Conservation (phyloP, 2,113 vertebrate species). For the Dermatemys mawii region DNA sequence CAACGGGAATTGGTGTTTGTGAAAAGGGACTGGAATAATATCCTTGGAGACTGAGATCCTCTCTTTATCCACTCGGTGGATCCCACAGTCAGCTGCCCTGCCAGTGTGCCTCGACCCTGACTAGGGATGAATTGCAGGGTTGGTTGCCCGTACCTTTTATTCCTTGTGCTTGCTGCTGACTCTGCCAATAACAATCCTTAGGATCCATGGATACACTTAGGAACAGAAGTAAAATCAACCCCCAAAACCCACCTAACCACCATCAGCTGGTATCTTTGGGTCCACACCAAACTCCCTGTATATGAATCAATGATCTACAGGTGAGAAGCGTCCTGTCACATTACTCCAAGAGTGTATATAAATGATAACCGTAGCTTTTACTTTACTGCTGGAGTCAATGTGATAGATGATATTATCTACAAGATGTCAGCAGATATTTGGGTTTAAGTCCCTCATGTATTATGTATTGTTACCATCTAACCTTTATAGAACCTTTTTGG, state of each 20-base stretch:
- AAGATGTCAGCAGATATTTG: background rate
- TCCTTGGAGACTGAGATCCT: background rate
- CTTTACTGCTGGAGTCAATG: background rate
- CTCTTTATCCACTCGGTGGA: rapidly evolving
- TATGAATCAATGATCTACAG: background rate
- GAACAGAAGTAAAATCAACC: background rate
- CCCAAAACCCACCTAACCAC: background rate
- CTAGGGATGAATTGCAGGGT: background rate
- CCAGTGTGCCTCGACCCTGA: background rate
- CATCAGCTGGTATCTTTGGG: background rate
- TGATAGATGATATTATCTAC: background rate
- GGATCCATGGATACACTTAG: background rate
- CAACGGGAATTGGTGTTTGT: background rate
- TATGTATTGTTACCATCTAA: background rate
- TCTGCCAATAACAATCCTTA: background rate
- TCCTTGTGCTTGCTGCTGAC: background rate
- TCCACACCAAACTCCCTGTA: background rate
- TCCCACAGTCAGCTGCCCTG: background rate
- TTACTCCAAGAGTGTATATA: background rate
- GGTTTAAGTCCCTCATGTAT: background rate
- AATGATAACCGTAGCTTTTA: background rate
- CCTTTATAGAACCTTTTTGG: background rate
- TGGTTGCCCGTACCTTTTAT: background rate
- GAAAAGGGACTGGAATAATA: background rate
- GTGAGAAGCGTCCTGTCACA: background rate